Conservation (phyloP, 53 echinoderm and acorn worm species). For the Stichopus horrens region DNA sequence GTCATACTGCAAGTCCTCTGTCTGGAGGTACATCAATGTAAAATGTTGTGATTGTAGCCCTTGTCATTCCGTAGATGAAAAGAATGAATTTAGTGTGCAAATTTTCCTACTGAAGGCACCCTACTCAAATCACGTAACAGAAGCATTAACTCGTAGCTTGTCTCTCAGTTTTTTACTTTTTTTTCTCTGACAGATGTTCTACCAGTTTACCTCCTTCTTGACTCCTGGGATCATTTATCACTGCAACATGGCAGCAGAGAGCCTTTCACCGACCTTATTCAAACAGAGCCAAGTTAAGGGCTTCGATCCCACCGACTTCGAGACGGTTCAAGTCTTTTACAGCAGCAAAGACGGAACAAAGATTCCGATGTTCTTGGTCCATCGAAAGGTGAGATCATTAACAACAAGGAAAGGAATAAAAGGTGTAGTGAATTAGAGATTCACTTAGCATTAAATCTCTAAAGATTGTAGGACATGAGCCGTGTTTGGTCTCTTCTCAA, state of each 20-base stretch:
- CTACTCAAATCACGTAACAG: too few relatives aligned
- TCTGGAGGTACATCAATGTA: too few relatives aligned
- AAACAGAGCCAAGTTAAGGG: conserved; percentile 84
- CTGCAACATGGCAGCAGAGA: conserved; percentile 71
- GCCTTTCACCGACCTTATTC: conserved; percentile 72
- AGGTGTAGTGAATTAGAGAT: not conserved
- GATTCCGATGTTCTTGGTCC: conserved; percentile 91
- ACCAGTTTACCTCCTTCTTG: conserved; percentile 96
- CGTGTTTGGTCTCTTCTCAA: too few relatives aligned
- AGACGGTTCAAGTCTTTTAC: conserved; percentile 85
- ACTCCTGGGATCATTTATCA: conserved; percentile 86
- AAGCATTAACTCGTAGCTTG: too few relatives aligned
- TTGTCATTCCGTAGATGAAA: too few relatives aligned
- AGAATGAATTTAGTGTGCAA: too few relatives aligned
- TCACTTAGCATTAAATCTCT: not conserved
- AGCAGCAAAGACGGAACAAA: conserved; percentile 87
- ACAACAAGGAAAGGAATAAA: not conserved
- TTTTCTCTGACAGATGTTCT: conserved; percentile 75
- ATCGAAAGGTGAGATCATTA: conserved; percentile 69
- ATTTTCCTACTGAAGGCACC: too few relatives aligned
- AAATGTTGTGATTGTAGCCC: too few relatives aligned
- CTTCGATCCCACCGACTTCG: conserved; percentile 71
- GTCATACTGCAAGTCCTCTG: too few relatives aligned
- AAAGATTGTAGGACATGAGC: not conserved
- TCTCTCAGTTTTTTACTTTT: too few relatives aligned